phyloP scores from a whole-genome alignment of 64 coral and sea anemone genomes.

The Montipora foliosa region DNA sequence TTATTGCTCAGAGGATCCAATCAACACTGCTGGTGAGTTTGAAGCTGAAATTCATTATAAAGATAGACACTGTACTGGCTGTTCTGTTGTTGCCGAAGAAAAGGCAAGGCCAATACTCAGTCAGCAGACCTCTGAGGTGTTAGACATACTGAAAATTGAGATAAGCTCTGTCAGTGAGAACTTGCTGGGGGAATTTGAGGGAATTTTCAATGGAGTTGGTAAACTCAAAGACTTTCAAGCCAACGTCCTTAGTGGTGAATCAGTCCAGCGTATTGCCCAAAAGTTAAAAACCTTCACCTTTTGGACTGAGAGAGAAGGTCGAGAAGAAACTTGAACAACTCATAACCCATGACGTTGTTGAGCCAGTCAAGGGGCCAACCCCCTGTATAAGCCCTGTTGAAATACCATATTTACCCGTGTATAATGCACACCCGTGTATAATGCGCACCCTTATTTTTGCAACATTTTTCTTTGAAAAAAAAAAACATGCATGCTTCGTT shows the following conservation, averaged over 20 bases:
- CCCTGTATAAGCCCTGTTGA: conserved; percentile 33
- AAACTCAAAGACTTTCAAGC: neutral
- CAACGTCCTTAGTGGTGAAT: neutral
- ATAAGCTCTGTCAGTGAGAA: conserved; percentile 8
- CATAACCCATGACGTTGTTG: conserved; percentile 37
- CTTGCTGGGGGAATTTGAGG: conserved; percentile 1
- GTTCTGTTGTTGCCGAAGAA: conserved; percentile 45
- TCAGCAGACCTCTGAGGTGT: conserved; percentile 9
- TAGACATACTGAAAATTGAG: conserved; percentile 6
- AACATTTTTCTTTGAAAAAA: too few relatives aligned
- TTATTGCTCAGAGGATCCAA: conserved; percentile 59
- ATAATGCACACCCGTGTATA: too few relatives aligned
- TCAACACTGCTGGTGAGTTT: conserved; percentile 60
- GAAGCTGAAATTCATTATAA: conserved; percentile 50
- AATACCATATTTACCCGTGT: neutral
- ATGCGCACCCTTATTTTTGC: too few relatives aligned
- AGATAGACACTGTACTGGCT: conserved; percentile 11
- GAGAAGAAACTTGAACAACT: conserved; percentile 8
- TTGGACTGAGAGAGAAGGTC: neutral
- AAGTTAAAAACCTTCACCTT: neutral
- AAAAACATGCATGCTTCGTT: too few relatives aligned
- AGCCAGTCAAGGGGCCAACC: conserved; percentile 26
- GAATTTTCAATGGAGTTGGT: neutral
- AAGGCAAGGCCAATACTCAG: conserved; percentile 25
- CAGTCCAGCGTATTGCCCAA: too few relatives aligned